Evolutionary conservation across 2,888 invertebrate species (phyloP).

Genomic region (Busseola fusca): DNA sequence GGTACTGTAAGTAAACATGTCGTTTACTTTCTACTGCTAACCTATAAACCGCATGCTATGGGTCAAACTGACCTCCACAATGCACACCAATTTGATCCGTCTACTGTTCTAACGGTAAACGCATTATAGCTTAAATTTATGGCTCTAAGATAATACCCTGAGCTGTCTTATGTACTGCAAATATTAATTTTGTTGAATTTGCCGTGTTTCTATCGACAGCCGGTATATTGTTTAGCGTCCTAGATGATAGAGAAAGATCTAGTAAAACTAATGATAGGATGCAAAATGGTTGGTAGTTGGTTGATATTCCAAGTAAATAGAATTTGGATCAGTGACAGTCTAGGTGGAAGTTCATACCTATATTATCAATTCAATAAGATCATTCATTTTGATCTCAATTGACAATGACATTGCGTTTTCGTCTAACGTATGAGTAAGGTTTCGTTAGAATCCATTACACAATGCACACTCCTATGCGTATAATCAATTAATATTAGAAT

Average conservation of each 20-base stretch:
- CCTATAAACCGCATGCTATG: conserved; percentile 48
- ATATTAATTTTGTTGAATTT: conserved; percentile 51
- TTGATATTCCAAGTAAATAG: not conserved
- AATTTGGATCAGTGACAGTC: not conserved
- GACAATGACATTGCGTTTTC: not conserved
- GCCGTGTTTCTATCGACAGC: conserved; percentile 17
- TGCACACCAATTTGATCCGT: conserved; percentile 54
- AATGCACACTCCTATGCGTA: not conserved
- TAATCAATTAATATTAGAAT: not conserved
- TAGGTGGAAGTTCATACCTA: not conserved
- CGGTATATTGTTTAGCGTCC: conserved; percentile 7
- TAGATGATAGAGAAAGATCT: conserved; percentile 5
- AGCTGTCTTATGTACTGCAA: conserved; percentile 28
- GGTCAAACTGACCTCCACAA: conserved; percentile 54
- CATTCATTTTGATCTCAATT: conserved; percentile 2
- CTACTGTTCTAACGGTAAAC: conserved; percentile 60
- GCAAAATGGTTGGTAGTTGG: not conserved
- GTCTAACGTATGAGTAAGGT: not conserved
- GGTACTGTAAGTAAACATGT: conserved; percentile 46
- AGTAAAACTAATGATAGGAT: not conserved
- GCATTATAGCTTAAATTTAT: conserved; percentile 60
- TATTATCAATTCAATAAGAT: not conserved
- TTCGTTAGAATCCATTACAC: not conserved
- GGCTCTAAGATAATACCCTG: conserved; percentile 54
- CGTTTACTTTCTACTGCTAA: conserved; percentile 54